Conservation (phyloP, 2,888 invertebrate genomes). For the Plebejus argus region DNA sequence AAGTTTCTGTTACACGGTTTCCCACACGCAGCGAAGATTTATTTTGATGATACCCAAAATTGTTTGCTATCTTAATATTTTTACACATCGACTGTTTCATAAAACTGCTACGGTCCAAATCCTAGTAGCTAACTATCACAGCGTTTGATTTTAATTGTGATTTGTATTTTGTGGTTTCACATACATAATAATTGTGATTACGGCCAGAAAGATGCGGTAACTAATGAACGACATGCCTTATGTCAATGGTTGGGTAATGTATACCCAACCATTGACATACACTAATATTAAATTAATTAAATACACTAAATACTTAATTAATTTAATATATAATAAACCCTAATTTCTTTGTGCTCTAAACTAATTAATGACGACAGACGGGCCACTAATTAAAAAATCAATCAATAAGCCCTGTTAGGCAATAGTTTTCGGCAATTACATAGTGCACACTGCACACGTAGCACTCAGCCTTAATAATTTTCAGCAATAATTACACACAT, state of each 20-base stretch:
- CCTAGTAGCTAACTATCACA: background rate
- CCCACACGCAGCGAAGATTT: no score
- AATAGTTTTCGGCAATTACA: constrained; percentile 41
- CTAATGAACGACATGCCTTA: background rate
- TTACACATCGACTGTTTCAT: no score
- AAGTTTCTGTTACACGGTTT: no score
- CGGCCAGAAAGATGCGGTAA: background rate
- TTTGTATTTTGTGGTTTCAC: background rate
- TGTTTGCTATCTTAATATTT: no score
- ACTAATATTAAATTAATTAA: no score
- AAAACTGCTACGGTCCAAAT: no score
- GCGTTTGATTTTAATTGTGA: background rate
- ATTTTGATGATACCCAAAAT: no score
- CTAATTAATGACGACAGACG: background rate
- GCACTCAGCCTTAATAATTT: constrained; percentile 47
- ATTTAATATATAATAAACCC: background rate
- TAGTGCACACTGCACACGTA: background rate
- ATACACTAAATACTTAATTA: background rate
- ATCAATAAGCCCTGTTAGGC: constrained; percentile 37
- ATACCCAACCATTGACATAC: no score
- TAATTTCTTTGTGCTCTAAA: background rate
- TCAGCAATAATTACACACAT: background rate
- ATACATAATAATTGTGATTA: background rate
- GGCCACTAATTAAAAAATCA: constrained; percentile 35
- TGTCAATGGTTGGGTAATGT: background rate